Evolutionary conservation across 2,113 vertebrate species (phyloP).

Genomic region (Lipophrys pholis): DNA sequence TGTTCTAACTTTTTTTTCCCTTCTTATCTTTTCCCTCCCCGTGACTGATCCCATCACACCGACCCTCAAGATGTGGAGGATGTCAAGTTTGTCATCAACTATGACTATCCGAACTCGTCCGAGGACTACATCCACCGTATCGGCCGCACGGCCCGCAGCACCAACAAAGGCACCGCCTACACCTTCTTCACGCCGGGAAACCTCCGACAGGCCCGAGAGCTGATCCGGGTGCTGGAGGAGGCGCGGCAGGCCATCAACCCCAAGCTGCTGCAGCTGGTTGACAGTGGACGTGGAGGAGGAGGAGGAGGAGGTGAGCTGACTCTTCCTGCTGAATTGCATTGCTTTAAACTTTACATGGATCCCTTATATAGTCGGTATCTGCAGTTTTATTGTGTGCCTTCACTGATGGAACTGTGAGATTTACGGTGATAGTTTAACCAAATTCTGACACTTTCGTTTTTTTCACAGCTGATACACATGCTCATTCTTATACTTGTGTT

Average conservation of each 20-base stretch:
- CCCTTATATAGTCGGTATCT: too few species aligned
- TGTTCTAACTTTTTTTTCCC: conserved; percentile 34
- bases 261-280: conserved; percentile 95
- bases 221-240: conserved; percentile 95
- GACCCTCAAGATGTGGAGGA: conserved; percentile 93
- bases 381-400: background rate
- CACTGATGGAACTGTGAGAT: background rate
- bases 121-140: conserved; percentile 98
- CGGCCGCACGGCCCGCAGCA: conserved; percentile 95
- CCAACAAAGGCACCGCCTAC: conserved; percentile 98
- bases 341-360: too few species aligned
- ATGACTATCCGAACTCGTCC: conserved; percentile 98
- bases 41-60: conserved; percentile 21
- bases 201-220: conserved; percentile 93
- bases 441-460: too few species aligned
- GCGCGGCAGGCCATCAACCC: conserved; percentile 97
- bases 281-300: conserved; percentile 85
- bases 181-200: conserved; percentile 98
- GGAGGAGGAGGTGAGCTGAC: conserved; percentile 68
- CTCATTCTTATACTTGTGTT: too few species aligned
- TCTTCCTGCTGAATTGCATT: background rate
- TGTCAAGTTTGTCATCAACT: conserved; percentile 99
- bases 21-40: conserved; percentile 45
- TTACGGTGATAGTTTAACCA: too few species aligned
- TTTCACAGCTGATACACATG: too few species aligned